Conservation (phyloP, 2,797 vertebrate genomes). For the Sphenodon punctatus region DNA sequence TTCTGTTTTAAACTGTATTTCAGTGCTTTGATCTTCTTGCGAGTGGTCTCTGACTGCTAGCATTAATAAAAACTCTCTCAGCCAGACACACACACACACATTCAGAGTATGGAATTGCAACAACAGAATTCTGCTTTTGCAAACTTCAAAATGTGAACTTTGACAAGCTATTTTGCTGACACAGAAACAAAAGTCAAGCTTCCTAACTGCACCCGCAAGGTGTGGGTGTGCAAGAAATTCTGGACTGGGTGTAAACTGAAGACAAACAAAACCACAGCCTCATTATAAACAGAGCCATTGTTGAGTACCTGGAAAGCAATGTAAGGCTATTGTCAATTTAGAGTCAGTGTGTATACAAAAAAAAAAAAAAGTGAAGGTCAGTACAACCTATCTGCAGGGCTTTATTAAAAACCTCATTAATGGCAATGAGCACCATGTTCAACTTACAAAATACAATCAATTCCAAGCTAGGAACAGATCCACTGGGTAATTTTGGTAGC, state of each 20-base stretch:
- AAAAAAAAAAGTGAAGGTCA: background rate
- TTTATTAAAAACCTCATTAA: background rate
- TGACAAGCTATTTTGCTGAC: background rate
- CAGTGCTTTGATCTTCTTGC: background rate
- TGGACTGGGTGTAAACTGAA: accelerated
- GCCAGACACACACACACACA: background rate
- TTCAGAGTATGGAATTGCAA: background rate
- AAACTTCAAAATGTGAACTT: background rate
- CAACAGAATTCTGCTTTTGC: background rate
- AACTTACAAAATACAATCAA: background rate
- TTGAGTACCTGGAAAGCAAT: accelerated
- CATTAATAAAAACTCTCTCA: background rate
- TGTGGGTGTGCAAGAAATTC: background rate
- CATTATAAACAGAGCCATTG: accelerated
- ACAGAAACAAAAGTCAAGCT: background rate
- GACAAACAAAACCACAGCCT: background rate
- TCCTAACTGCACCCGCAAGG: background rate
- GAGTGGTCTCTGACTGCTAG: background rate
- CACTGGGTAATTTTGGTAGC: too few species aligned
- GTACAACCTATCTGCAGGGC: too few species aligned
- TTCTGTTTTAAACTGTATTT: background rate
- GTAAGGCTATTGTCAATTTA: background rate
- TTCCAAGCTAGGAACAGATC: too few species aligned
- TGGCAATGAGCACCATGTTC: background rate
- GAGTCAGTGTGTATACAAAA: background rate